These are phyloP conservation scores for Eulemur rubriventer DNA, from an alignment of 2,797 vertebrate species.

Conservation along the genomic window DNA sequence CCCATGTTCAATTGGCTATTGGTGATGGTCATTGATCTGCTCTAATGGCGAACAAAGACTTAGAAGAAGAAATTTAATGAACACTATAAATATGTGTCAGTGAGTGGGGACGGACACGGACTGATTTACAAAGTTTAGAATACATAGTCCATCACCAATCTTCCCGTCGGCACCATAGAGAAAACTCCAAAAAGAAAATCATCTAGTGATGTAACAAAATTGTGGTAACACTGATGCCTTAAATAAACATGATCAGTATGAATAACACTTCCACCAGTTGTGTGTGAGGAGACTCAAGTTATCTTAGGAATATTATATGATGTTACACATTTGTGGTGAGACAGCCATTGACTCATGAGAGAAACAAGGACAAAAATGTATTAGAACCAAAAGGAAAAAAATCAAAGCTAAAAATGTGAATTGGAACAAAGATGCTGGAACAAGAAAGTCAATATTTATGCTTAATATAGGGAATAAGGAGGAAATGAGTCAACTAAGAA, in stretches of 20 bases:
- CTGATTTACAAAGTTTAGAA: not conserved
- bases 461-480: not conserved
- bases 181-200: not conserved
- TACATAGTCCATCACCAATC: not conserved
- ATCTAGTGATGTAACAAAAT: not conserved
- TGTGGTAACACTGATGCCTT: not conserved
- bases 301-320: not conserved
- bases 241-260: not conserved
- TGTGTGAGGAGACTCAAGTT: not conserved
- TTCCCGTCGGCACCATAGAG: not conserved
- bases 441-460: not conserved
- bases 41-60: constrained; percentile 53
- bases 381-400: not conserved
- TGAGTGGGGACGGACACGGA: not conserved
- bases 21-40: constrained; percentile 61
- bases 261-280: not conserved
- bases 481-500: not conserved
- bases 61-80: not conserved
- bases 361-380: not conserved
- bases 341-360: not conserved
- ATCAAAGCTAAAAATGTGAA: not conserved
- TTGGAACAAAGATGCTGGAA: not conserved
- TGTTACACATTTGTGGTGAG: not conserved
- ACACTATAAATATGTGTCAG: not conserved
- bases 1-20: constrained; percentile 9